These are phyloP conservation scores for Catocala sponsa DNA, from an alignment of 2,888 invertebrate genomes.

Conservation along the genomic window DNA sequence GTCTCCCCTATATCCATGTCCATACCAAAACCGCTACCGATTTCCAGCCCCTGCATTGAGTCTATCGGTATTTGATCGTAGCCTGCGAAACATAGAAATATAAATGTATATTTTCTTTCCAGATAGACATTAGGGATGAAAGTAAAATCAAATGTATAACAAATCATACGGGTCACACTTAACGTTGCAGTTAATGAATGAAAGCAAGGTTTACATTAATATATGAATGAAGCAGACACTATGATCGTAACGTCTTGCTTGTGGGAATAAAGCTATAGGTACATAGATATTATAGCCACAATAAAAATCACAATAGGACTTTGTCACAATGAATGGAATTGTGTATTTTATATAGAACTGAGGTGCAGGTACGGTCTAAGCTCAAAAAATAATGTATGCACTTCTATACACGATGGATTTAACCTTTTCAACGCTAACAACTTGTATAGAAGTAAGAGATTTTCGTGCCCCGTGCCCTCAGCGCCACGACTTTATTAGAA, in stretches of 20 bases:
- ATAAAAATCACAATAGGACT: conserved; percentile 1
- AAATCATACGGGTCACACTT: conserved; percentile 11
- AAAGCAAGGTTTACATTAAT: conserved; percentile 9
- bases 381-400: too few relatives aligned
- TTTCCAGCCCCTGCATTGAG: conserved; percentile 98
- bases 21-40: conserved; percentile 95
- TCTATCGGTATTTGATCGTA: conserved; percentile 99
- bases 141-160: too few relatives aligned
- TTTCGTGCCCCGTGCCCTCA: too few relatives aligned
- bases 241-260: neutral
- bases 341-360: too few relatives aligned
- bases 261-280: conserved; percentile 8
- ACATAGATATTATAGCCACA: conserved; percentile 5
- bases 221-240: neutral
- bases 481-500: too few relatives aligned
- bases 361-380: too few relatives aligned
- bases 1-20: conserved; percentile 97
- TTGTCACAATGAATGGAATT: too few relatives aligned
- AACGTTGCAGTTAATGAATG: conserved; percentile 12
- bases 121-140: too few relatives aligned
- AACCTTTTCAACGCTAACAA: too few relatives aligned
- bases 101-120: neutral
- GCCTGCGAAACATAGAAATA: conserved; percentile 86
- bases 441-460: too few relatives aligned
- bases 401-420: too few relatives aligned